Conservation (phyloP, 2,113 vertebrate species). For the Brienomyrus longianalis region DNA sequence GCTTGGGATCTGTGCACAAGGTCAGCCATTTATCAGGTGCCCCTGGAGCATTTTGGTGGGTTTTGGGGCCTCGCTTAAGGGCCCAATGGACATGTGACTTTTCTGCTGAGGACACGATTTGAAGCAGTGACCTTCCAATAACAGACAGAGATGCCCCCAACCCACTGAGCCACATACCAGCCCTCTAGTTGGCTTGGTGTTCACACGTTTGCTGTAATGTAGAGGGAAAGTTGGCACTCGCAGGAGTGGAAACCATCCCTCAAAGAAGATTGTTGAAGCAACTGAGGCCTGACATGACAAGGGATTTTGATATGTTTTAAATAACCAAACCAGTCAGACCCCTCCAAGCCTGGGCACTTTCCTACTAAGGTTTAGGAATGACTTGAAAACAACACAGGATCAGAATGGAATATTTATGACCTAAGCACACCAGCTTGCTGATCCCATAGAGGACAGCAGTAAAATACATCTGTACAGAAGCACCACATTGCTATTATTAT, state of each 20-base stretch:
- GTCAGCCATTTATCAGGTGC: not conserved
- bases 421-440: not conserved
- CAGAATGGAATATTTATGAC: not conserved
- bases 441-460: not conserved
- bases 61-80: not conserved
- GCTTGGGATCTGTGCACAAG: not conserved
- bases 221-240: not conserved
- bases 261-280: not conserved
- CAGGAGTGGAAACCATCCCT: not conserved
- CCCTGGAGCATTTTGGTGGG: not conserved
- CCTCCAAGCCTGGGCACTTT: not conserved
- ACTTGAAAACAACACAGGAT: not conserved
- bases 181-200: not conserved
- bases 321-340: not conserved
- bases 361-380: not conserved
- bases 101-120: not conserved
- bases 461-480: not conserved
- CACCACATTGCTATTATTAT: not conserved
- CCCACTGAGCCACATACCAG: not conserved
- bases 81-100: not conserved
- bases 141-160: not conserved
- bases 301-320: not conserved
- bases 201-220: not conserved
- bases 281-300: not conserved
- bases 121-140: not conserved